Conservation (phyloP, 1,140 invertebrate species). For the Drosophila ohnishii region DNA sequence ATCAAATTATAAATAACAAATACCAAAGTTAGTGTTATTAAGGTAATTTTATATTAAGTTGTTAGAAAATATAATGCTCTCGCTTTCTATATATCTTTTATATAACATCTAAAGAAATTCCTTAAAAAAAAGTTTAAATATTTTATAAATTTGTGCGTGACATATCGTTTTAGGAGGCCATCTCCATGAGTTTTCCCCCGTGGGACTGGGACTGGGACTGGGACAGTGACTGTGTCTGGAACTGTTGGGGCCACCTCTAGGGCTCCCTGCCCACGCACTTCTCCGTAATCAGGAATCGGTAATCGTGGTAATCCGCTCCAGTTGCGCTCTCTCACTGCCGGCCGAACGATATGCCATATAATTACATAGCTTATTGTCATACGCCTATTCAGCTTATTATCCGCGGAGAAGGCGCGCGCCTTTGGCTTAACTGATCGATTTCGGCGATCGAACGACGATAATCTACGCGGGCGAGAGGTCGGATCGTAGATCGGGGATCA, state of each 20-base stretch:
- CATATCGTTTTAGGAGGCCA: not conserved
- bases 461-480: constrained; percentile 34
- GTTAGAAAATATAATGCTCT: no score
- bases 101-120: no score
- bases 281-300: constrained; percentile 23
- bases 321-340: constrained; percentile 56
- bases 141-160: not conserved
- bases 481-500: constrained; percentile 10
- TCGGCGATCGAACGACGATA: constrained; percentile 68
- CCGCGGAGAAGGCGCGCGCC: constrained; percentile 67
- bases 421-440: constrained; percentile 77
- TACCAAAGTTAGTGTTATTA: no score
- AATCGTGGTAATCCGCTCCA: constrained; percentile 63
- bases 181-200: constrained; percentile 15
- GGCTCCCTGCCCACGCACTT: constrained; percentile 63
- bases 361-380: constrained; percentile 81
- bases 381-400: constrained; percentile 80
- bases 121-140: not conserved
- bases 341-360: constrained; percentile 68
- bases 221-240: not conserved
- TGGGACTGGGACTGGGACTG: not conserved
- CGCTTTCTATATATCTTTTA: no score
- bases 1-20: no score
- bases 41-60: no score
- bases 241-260: constrained; percentile 17